These are phyloP conservation scores for Coregonus ussuriensis DNA, from an alignment of 2,797 vertebrate genomes.

Conservation along the genomic window DNA sequence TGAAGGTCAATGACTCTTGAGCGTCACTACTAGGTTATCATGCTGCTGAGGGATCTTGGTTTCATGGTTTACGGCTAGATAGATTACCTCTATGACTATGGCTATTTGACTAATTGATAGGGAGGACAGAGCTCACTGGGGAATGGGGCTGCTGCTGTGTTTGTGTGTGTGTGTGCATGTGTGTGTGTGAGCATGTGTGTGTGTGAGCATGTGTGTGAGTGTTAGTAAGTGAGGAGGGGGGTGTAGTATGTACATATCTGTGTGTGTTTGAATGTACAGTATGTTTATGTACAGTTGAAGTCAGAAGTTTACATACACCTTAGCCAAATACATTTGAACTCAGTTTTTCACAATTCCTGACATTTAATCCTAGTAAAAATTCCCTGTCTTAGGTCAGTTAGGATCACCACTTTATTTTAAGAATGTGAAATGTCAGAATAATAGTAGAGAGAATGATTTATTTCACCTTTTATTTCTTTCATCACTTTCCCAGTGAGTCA, in stretches of 20 bases:
- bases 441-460: no score
- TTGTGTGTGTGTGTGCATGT: neutral
- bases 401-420: no score
- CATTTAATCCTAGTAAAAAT: no score
- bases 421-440: no score
- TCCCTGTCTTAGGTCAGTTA: no score
- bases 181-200: neutral
- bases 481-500: no score
- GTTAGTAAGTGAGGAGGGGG: neutral
- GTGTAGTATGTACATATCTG: neutral
- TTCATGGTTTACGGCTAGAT: conserved; percentile 63
- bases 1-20: conserved; percentile 45
- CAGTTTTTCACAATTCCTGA: no score
- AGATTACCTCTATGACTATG: conserved; percentile 66
- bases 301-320: no score
- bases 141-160: conserved; percentile 15
- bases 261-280: neutral
- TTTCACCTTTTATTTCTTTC: no score
- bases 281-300: neutral
- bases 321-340: no score
- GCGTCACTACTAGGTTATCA: conserved; percentile 60
- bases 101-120: conserved; percentile 62
- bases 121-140: conserved; percentile 26
- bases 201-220: neutral
- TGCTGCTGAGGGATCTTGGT: conserved; percentile 67